phyloP scores from a whole-genome alignment of 2,113 vertebrate species.

The Talpa occidentalis region DNA sequence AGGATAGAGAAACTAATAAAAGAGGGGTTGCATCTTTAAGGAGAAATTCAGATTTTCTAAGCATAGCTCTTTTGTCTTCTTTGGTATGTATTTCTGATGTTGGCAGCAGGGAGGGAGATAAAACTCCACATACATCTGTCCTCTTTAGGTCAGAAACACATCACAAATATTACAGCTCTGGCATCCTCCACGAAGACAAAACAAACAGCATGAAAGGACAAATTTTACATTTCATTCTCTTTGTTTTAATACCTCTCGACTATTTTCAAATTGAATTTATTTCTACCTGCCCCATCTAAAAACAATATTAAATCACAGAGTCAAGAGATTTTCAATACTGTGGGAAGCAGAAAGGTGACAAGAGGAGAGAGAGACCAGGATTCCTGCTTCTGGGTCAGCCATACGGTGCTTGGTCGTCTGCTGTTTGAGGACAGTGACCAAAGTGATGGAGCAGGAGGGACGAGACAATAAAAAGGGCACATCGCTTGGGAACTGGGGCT shows the following conservation, averaged over 20 bases:
- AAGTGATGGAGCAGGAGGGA: not conserved
- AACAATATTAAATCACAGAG: not conserved
- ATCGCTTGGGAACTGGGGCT: not conserved
- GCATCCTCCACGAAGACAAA: not conserved
- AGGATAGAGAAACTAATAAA: not conserved
- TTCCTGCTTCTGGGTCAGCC: rapidly evolving
- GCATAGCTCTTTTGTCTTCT: not conserved
- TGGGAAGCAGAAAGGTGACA: not conserved
- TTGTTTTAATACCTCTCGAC: slow-evolving; percentile 3
- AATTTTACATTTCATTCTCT: slow-evolving; percentile 6
- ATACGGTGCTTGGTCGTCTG: too few relatives aligned
- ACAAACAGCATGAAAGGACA: not conserved
- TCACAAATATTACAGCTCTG: not conserved
- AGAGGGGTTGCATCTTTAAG: not conserved
- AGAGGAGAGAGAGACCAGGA: not conserved
- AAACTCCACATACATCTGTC: not conserved
- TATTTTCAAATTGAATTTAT: slow-evolving; percentile 10
- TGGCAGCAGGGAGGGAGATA: not conserved
- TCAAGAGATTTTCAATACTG: not conserved
- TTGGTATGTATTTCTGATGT: not conserved
- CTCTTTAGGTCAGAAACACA: not conserved
- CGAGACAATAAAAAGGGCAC: not conserved
- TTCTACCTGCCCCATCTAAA: slow-evolving; percentile 27
- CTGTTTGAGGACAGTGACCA: not conserved
- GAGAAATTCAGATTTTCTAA: not conserved